Conservation (phyloP, 2,113 vertebrate species). For the Choloepus hoffmanni region DNA sequence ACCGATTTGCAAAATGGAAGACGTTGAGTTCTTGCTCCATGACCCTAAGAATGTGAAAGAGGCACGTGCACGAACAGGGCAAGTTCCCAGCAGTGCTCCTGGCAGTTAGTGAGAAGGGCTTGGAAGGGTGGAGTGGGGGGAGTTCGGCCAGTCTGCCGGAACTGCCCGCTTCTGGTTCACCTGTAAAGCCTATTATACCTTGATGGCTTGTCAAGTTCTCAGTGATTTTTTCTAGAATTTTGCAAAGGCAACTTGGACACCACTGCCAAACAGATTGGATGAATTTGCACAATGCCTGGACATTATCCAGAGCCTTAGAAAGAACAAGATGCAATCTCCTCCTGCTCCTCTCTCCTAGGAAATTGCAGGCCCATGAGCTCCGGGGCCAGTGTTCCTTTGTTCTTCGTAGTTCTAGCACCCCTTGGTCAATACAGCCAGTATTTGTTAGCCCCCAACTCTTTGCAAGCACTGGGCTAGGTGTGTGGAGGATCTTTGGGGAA, state of each 20-base stretch:
- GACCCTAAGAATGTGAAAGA: neutral
- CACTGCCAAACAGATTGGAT: neutral
- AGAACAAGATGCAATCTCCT: rapidly evolving
- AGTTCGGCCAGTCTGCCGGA: neutral
- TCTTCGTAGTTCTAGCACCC: neutral
- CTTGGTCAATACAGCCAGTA: neutral
- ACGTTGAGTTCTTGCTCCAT: neutral
- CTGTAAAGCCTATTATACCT: neutral
- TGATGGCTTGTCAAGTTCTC: neutral
- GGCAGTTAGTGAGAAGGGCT: neutral
- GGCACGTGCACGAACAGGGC: rapidly evolving
- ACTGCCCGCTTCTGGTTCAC: neutral
- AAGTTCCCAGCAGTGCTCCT: neutral
- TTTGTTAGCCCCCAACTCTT: neutral
- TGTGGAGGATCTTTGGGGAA: neutral
- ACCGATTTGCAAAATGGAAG: neutral
- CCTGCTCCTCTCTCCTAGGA: neutral
- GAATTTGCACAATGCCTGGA: neutral
- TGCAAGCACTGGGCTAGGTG: neutral
- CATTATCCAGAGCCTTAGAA: neutral
- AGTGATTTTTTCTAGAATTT: neutral
- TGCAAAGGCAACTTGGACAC: neutral
- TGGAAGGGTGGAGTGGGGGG: neutral
- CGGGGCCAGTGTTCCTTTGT: neutral
- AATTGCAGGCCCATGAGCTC: neutral